A percentile compares a stretch with the other conserved stretches of the same genome.
Conservation (phyloP, 2,888 invertebrate genomes). For the Loripinus fragilis region DNA sequence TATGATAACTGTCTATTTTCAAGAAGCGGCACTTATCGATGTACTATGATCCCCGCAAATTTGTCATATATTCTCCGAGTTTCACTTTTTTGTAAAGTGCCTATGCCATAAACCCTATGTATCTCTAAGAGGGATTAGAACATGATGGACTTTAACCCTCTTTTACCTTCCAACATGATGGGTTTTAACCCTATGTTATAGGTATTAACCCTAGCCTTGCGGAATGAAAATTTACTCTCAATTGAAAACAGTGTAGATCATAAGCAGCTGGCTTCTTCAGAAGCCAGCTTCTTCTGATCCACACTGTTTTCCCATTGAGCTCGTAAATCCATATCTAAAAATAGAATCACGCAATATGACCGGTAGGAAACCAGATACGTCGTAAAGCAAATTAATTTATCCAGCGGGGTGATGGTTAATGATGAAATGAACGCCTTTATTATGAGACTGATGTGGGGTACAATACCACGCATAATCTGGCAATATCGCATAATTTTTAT, state of each 20-base stretch:
- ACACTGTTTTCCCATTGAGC: not conserved
- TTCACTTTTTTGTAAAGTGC: not conserved
- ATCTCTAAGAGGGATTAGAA: slow-evolving; percentile 2
- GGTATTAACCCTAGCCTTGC: too few relatives aligned
- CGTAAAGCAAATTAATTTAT: too few relatives aligned
- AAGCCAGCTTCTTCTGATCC: not conserved
- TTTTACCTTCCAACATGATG: not conserved
- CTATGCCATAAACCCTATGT: not conserved
- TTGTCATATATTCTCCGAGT: slow-evolving; percentile 1
- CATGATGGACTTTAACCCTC: slow-evolving; percentile 4
- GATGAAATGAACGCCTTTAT: slow-evolving; percentile 14
- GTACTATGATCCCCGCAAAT: not conserved
- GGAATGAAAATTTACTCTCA: too few relatives aligned
- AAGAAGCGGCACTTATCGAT: not conserved
- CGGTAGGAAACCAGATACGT: too few relatives aligned
- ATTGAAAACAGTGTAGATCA: not conserved
- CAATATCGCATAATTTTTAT: slow-evolving; percentile 15
- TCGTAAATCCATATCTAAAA: too few relatives aligned
- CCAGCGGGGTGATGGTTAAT: too few relatives aligned
- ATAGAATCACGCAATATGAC: too few relatives aligned
- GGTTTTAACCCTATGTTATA: slow-evolving; percentile 9
- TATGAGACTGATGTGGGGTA: not conserved
- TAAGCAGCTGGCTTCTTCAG: not conserved
- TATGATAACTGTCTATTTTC: slow-evolving; percentile 1
- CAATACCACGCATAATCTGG: slow-evolving; percentile 8